phyloP scores from a whole-genome alignment of 2,888 invertebrate genomes.

The Drosophila suboccidentalis region DNA sequence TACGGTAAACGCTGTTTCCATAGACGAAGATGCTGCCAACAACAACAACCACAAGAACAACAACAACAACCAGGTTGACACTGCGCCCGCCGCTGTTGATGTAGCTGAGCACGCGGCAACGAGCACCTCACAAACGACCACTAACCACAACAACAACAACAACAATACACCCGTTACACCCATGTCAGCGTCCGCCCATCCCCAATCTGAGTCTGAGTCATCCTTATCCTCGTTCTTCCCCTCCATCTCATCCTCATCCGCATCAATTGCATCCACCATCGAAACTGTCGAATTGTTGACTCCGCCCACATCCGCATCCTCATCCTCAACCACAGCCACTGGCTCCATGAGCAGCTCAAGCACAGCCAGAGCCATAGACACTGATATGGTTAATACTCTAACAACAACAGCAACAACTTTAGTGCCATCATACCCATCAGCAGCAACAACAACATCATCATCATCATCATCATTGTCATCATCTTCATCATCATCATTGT shows the following conservation, averaged over 20 bases:
- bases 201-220: constrained; percentile 38
- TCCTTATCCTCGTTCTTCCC: constrained; percentile 22
- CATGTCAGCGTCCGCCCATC: constrained; percentile 32
- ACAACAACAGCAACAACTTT: constrained; percentile 55
- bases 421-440: constrained; percentile 34
- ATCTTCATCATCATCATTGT: constrained; percentile 16
- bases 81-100: constrained; percentile 56
- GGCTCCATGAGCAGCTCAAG: constrained; percentile 32
- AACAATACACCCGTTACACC: constrained; percentile 51
- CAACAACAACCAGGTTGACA: constrained; percentile 55
- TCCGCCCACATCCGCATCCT: constrained; percentile 2
- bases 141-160: constrained; percentile 46
- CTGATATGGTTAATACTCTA: constrained; percentile 54
- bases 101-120: constrained; percentile 57
- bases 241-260: constrained; percentile 25
- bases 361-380: constrained; percentile 49
- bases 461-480: constrained; percentile 26
- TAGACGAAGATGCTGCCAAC: constrained; percentile 35
- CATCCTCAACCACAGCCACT: constrained; percentile 30
- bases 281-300: constrained; percentile 52
- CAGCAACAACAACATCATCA: constrained; percentile 22
- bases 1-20: constrained; percentile 52
- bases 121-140: constrained; percentile 65
- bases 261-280: constrained; percentile 41
- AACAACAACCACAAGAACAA: constrained; percentile 29